These are phyloP conservation scores for Ophonus ardosiacus DNA, from an alignment of 2,888 invertebrate genomes.

Conservation along the genomic window DNA sequence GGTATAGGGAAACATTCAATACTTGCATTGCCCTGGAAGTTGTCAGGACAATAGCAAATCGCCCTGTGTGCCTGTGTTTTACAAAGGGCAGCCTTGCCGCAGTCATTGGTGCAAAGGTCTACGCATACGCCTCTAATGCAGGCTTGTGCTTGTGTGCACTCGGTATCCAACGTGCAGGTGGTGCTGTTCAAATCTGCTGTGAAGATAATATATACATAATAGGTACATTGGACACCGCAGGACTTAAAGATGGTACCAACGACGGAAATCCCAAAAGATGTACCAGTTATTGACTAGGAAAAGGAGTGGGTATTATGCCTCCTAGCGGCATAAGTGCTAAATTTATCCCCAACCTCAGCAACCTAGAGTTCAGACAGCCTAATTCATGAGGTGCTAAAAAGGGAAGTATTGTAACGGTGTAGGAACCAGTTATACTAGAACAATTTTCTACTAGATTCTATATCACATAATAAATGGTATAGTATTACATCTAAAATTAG, in stretches of 20 bases:
- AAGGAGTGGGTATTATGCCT: too few species aligned
- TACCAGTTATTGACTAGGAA: too few species aligned
- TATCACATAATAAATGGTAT: too few species aligned
- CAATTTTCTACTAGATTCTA: too few species aligned
- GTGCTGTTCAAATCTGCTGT: constrained; percentile 74
- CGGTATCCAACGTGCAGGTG: constrained; percentile 77
- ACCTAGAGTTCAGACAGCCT: too few species aligned
- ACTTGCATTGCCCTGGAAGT: constrained; percentile 78
- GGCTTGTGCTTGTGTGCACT: constrained; percentile 77
- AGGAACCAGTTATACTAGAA: too few species aligned
- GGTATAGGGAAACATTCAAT: constrained; percentile 74
- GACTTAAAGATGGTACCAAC: not conserved
- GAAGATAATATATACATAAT: constrained; percentile 73
- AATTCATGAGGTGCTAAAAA: too few species aligned
- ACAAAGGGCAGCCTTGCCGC: constrained; percentile 77
- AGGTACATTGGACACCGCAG: constrained; percentile 66
- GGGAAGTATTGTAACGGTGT: too few species aligned
- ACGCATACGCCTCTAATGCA: constrained; percentile 78
- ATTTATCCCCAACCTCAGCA: too few species aligned
- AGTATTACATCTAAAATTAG: too few species aligned
- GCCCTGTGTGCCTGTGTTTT: constrained; percentile 76
- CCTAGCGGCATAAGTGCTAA: too few species aligned
- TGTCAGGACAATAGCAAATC: constrained; percentile 75
- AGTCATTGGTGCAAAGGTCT: constrained; percentile 77
- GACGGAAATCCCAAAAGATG: not conserved